Percentiles rank a stretch among this genome's conserved stretches.
phyloP scores from a whole-genome alignment of 2,113 vertebrate species.

The Gorsachius goisagi region DNA sequence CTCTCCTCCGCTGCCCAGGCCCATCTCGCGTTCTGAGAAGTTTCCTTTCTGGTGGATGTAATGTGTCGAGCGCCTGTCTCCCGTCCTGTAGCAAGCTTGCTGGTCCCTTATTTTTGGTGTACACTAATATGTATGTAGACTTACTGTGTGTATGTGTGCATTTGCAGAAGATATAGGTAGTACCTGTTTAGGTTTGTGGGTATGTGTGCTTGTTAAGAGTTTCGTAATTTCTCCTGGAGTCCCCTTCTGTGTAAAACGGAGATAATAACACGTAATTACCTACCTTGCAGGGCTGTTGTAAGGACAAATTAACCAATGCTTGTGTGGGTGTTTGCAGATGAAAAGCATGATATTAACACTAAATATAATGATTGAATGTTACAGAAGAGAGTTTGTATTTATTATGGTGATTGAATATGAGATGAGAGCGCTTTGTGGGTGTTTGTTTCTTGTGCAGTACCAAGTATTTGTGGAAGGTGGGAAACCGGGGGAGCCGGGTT shows the following conservation, averaged over 20 bases:
- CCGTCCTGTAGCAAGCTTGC: neutral
- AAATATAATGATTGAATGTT: slow-evolving; percentile 61
- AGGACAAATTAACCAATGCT: slow-evolving; percentile 65
- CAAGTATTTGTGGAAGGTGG: neutral
- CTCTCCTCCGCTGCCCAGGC: neutral
- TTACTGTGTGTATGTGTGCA: neutral
- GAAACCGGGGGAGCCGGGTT: neutral
- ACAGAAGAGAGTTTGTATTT: slow-evolving; percentile 37
- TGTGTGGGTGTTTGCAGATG: slow-evolving; percentile 55
- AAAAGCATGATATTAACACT: slow-evolving; percentile 54
- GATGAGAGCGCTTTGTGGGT: neutral
- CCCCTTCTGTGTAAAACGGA: slow-evolving; percentile 45
- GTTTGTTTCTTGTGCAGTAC: slow-evolving; percentile 12
- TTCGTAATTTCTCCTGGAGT: slow-evolving; percentile 44
- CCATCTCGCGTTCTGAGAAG: rapidly evolving
- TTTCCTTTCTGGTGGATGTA: neutral
- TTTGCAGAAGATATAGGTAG: neutral
- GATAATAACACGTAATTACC: slow-evolving; percentile 60
- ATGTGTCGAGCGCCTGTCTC: rapidly evolving
- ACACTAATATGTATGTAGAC: neutral
- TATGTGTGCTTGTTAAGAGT: slow-evolving; percentile 16
- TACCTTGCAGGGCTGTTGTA: slow-evolving; percentile 53
- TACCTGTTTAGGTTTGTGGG: neutral
- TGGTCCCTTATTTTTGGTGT: neutral
- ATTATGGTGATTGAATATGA: neutral